phyloP scores from a whole-genome alignment of 2,888 invertebrate genomes.

The Sussaba pulchella region DNA sequence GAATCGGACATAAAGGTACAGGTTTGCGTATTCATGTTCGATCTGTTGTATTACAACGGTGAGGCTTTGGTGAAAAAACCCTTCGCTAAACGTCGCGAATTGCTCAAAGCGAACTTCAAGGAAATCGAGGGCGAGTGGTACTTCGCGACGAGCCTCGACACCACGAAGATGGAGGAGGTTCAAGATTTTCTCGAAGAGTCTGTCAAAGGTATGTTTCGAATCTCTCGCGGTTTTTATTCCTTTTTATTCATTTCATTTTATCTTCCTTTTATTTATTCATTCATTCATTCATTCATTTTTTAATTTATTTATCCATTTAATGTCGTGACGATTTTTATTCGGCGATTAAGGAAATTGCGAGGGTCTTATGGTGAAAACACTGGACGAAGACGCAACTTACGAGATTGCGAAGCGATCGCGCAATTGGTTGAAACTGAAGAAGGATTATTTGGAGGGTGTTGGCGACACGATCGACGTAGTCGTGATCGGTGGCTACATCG shows the following conservation, averaged over 20 bases:
- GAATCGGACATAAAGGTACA: constrained; percentile 92
- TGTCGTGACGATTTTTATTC: constrained; percentile 43
- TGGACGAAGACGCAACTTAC: constrained; percentile 95
- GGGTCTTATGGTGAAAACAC: constrained; percentile 99
- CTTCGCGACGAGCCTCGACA: constrained; percentile 94
- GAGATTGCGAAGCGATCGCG: constrained; percentile 98
- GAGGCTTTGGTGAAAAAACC: constrained; percentile 92
- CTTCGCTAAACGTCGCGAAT: constrained; percentile 90
- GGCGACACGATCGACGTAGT: constrained; percentile 98
- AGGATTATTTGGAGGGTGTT: constrained; percentile 98
- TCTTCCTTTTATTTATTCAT: background rate
- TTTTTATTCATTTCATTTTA: background rate
- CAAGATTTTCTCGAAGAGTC: constrained; percentile 97
- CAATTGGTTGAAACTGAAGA: constrained; percentile 98
- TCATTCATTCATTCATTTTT: constrained; percentile 9
- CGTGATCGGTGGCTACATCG: constrained; percentile 97
- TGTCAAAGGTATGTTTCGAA: constrained; percentile 89
- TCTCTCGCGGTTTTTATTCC: too few species aligned
- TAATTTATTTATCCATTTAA: constrained; percentile 19
- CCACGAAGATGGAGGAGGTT: constrained; percentile 95
- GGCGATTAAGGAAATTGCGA: constrained; percentile 93
- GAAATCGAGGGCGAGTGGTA: constrained; percentile 93
- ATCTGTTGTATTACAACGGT: constrained; percentile 96
- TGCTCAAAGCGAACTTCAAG: constrained; percentile 90
- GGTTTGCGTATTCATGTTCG: constrained; percentile 98